Conservation (phyloP, 1,140 invertebrate species). For the Cryptotermes secundus region DNA sequence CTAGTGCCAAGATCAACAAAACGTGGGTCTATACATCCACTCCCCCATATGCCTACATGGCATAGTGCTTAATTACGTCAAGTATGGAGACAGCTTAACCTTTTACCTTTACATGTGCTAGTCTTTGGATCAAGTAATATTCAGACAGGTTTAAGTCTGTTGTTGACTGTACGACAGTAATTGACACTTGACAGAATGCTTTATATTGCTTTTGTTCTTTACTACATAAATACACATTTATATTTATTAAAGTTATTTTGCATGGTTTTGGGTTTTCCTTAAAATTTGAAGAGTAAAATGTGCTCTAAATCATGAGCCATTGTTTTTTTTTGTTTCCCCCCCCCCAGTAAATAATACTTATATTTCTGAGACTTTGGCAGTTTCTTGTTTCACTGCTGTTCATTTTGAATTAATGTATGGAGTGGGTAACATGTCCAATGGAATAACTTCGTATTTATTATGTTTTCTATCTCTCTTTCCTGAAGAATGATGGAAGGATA, state of each 20-base stretch:
- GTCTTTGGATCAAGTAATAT: background rate
- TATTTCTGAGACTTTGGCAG: background rate
- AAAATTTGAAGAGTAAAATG: too few relatives aligned
- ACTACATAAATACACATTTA: background rate
- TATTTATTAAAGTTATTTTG: background rate
- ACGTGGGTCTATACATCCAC: too few relatives aligned
- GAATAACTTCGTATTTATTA: slow-evolving; percentile 1
- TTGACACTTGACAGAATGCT: background rate
- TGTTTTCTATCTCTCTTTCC: background rate
- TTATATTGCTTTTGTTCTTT: background rate
- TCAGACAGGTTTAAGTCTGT: background rate
- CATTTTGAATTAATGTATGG: background rate
- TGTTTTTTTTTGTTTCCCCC: too few relatives aligned
- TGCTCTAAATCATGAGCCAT: background rate
- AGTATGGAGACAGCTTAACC: too few relatives aligned
- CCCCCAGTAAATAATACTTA: background rate
- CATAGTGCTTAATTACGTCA: too few relatives aligned
- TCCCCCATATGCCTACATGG: too few relatives aligned
- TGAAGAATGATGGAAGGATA: background rate
- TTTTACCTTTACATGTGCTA: too few relatives aligned
- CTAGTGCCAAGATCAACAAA: too few relatives aligned
- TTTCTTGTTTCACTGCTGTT: background rate
- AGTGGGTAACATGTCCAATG: slow-evolving; percentile 1
- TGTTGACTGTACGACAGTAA: background rate
- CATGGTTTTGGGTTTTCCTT: too few relatives aligned